A percentile compares a stretch with the other conserved stretches of the same genome.
These are phyloP conservation scores for Alauda arvensis DNA, from an alignment of 2,797 vertebrate species.

Conservation along the genomic window DNA sequence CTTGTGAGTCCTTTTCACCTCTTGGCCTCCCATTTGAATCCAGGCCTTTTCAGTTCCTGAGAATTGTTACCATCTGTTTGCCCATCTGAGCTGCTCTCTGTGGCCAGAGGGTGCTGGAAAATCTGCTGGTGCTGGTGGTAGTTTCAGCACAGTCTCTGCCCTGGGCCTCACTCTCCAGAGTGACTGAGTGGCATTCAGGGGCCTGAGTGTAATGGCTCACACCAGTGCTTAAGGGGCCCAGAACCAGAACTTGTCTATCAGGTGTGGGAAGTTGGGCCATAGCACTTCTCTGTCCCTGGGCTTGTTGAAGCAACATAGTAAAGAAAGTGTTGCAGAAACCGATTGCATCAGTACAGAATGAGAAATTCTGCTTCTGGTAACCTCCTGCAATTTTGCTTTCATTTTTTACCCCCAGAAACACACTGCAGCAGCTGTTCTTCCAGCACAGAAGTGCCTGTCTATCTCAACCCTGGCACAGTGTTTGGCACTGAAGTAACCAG, in stretches of 20 bases:
- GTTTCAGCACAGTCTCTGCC: neutral
- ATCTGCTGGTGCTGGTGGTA: neutral
- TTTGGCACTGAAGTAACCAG: neutral
- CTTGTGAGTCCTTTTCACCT: neutral
- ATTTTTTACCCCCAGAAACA: neutral
- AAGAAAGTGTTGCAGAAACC: neutral
- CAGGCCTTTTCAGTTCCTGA: neutral
- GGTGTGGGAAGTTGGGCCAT: neutral
- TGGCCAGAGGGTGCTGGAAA: fast-evolving
- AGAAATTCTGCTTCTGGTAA: constrained; percentile 21
- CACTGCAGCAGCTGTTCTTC: neutral
- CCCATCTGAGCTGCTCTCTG: neutral
- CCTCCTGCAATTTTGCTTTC: neutral
- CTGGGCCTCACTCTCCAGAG: neutral
- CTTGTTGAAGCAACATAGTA: neutral
- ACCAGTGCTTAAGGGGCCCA: neutral
- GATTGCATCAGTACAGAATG: neutral
- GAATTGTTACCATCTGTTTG: constrained; percentile 28
- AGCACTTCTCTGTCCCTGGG: neutral
- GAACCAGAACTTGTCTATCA: neutral
- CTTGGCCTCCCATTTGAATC: neutral
- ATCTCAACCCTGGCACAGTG: neutral
- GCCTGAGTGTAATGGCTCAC: neutral
- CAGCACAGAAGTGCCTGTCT: neutral
- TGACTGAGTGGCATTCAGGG: neutral